Conservation (phyloP, 23 tunicate species). For the Botrylloides violaceus region DNA sequence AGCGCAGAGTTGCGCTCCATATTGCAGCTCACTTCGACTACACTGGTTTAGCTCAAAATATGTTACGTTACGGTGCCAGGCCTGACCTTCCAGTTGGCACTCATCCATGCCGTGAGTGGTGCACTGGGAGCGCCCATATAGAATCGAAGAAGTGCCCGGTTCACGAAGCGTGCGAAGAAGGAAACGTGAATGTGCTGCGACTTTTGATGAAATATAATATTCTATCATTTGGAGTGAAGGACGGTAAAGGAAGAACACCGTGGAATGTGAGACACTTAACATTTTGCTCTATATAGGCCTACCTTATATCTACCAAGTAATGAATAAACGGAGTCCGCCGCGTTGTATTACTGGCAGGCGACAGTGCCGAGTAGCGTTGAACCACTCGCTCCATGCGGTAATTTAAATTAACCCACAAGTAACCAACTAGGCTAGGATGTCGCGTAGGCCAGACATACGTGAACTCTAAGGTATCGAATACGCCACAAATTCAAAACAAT, state of each 20-base stretch:
- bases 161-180: constrained; percentile 58
- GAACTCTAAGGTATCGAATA: too few relatives aligned
- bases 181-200: constrained; percentile 63
- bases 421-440: too few relatives aligned
- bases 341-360: too few relatives aligned
- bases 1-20: constrained; percentile 63
- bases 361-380: too few relatives aligned
- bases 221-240: constrained; percentile 54
- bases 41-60: constrained; percentile 68
- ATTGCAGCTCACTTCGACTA: constrained; percentile 65
- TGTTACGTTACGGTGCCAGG: constrained; percentile 76
- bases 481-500: too few relatives aligned
- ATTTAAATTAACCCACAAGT: too few relatives aligned
- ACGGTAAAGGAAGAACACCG: constrained; percentile 56
- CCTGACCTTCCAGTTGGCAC: constrained; percentile 73
- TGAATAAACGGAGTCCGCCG: too few relatives aligned
- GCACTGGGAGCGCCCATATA: constrained; percentile 64
- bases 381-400: too few relatives aligned
- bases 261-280: constrained; percentile 31
- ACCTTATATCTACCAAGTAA: too few relatives aligned
- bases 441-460: too few relatives aligned
- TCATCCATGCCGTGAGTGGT: constrained; percentile 84
- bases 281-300: too few relatives aligned
- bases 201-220: constrained; percentile 59
- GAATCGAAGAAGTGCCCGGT: constrained; percentile 66